phyloP scores from a whole-genome alignment of 2,113 vertebrate genomes.

The Antechinus stuartii region DNA sequence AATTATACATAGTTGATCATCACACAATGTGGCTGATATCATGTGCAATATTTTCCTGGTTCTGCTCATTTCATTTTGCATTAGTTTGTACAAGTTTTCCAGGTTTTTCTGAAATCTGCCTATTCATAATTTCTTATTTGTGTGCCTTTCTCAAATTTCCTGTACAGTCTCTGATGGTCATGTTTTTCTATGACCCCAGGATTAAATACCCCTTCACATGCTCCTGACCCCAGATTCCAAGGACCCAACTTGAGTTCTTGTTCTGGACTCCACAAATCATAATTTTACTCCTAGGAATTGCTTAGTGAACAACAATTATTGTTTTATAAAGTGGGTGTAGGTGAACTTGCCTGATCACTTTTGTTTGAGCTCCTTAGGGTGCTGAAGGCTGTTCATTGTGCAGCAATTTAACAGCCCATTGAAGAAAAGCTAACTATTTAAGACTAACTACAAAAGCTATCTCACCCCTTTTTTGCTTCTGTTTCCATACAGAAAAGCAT shows the following conservation, averaged over 20 bases:
- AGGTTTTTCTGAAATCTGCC: too few species aligned
- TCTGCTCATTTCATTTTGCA: too few species aligned
- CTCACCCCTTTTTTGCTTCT: conserved; percentile 65
- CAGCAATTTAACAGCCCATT: conserved; percentile 70
- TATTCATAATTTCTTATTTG: neutral
- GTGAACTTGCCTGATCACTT: conserved; percentile 61
- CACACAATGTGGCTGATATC: too few species aligned
- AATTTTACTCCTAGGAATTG: conserved; percentile 71
- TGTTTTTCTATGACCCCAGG: conserved; percentile 64
- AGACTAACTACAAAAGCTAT: conserved; percentile 68
- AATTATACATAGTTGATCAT: too few species aligned
- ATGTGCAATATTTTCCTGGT: too few species aligned
- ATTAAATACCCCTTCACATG: conserved; percentile 19
- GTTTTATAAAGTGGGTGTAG: conserved; percentile 63
- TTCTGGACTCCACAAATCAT: conserved; percentile 44
- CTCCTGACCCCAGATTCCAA: conserved; percentile 74
- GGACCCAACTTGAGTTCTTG: conserved; percentile 66
- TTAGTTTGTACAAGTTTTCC: too few species aligned
- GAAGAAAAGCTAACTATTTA: conserved; percentile 75
- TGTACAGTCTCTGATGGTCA: conserved; percentile 62
- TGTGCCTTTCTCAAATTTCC: conserved; percentile 60
- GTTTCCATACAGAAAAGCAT: conserved; percentile 57
- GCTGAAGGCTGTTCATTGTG: conserved; percentile 78
- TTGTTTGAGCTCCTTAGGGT: conserved; percentile 68
- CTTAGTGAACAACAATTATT: conserved; percentile 68